Conservation (phyloP, 2,797 vertebrate species). For the Sebastes trivittatus region DNA sequence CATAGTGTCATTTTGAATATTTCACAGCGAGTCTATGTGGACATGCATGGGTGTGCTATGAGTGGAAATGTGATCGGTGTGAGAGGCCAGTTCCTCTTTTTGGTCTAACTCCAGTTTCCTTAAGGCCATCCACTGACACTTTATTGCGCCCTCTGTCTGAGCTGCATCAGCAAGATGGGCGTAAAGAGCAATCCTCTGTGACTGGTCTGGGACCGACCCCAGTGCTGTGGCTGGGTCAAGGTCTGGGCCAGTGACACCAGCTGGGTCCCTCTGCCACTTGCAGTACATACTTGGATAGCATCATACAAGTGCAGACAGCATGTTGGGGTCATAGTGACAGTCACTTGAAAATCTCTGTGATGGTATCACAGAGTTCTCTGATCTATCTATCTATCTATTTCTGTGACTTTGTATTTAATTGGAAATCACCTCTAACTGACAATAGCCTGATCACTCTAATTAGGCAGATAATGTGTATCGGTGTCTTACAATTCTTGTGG, state of each 20-base stretch:
- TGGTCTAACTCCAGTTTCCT: conserved; percentile 32
- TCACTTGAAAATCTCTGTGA: background rate
- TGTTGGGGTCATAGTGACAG: background rate
- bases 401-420: conserved; percentile 14
- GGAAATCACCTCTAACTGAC: conserved; percentile 29
- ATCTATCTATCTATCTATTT: background rate
- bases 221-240: conserved; percentile 59
- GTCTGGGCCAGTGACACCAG: conserved; percentile 66
- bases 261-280: conserved; percentile 69
- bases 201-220: conserved; percentile 52
- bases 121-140: conserved; percentile 46
- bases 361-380: background rate
- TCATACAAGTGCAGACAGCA: conserved; percentile 23
- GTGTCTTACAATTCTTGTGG: conserved; percentile 15
- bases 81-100: conserved; percentile 11
- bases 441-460: conserved; percentile 42
- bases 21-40: conserved; percentile 13
- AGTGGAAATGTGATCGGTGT: background rate
- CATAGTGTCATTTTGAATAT: conserved; percentile 22
- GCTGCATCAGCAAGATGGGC: conserved; percentile 62
- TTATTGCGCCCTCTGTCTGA: conserved; percentile 23
- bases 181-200: conserved; percentile 69
- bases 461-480: conserved; percentile 41
- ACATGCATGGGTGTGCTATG: background rate
- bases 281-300: conserved; percentile 34